Base-by-base conservation (phyloP, 2,113 vertebrate genomes). In the Numenius arquata region DNA sequence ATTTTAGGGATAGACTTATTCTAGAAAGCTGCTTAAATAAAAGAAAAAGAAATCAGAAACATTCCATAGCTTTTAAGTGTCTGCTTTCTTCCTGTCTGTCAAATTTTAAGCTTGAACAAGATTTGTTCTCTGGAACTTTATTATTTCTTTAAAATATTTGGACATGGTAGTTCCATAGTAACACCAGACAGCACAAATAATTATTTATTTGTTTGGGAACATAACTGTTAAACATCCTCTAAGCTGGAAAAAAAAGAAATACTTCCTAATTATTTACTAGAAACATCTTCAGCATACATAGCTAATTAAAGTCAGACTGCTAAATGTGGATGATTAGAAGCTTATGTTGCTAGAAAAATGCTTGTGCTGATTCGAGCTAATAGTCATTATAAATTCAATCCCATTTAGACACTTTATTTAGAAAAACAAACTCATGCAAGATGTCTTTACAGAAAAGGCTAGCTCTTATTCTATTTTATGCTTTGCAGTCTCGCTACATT, bases 291-390 rank as follows among this genome's bases (percentile, higher is more conserved):
- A 65, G 81, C 77, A 16, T 63, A 61, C 26, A 47, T 34, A 91
- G 74, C 76, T 90, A 90, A 96, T 92, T 96, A 79, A 97, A 93
- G 22, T 95, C 76, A 91, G 88, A 29, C 88, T 94, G 66, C 41
- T 96, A 93, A 90, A 79, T 72, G 58, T 45, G 61, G 67, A 75
- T 91, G 47, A 89, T 94, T 96, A 96, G 82, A 88, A 76, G 76
- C 76, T 95, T 94, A 74, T 85, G 71, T 95, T 97, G 45, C 70
- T 95, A 59, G 73, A 93, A 97, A 95, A 91, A 40, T 85, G 76
- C 70, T 72, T 78, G 65, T 90, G 74, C 83, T 89, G 53, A 53
- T 78, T 87, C 78, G 23, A 87, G n/a, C 74, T 76, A 68, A 61
- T 87, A 68, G 77, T 80, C 23, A 47, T 95, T 88, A n/a, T 83